Evolutionary conservation across 2,113 vertebrate species (phyloP).

Genomic region (Regulus satrapa): DNA sequence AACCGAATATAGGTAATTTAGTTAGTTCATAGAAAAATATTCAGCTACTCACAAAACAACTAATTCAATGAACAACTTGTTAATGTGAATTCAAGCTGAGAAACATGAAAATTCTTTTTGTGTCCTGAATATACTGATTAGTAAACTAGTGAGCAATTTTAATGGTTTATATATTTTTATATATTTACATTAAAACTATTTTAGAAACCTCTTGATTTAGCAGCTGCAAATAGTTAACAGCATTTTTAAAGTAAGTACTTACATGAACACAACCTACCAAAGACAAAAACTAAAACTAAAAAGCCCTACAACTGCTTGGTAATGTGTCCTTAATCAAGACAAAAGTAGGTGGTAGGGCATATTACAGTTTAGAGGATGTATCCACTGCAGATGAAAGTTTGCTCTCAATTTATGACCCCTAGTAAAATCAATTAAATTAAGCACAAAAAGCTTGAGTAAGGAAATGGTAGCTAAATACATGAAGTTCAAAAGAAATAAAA

Average conservation of each 20-base stretch:
- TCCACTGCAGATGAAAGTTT: constrained; percentile 9
- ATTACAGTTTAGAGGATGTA: not conserved
- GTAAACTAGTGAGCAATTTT: not conserved
- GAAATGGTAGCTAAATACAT: not conserved
- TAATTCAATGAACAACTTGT: not conserved
- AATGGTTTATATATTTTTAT: not conserved
- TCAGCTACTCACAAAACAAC: not conserved
- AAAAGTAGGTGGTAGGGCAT: not conserved
- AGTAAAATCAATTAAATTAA: constrained; percentile 19
- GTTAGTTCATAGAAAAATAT: not conserved
- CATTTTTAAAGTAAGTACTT: not conserved
- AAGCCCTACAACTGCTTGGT: not conserved
- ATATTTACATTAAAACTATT: not conserved
- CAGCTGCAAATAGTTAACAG: not conserved
- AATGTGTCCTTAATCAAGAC: not conserved
- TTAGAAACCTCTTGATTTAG: not conserved
- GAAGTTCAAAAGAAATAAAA: not conserved
- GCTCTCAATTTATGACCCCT: not conserved
- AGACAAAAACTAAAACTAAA: not conserved
- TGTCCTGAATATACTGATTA: not conserved
- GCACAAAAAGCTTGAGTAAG: not conserved
- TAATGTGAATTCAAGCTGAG: not conserved
- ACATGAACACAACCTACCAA: not conserved
- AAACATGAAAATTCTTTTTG: not conserved
- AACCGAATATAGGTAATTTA: not conserved